Percentiles rank a stretch among this genome's conserved stretches.
These are phyloP conservation scores for Malurus splendens DNA, from an alignment of 2,797 vertebrate species.

Conservation along the genomic window DNA sequence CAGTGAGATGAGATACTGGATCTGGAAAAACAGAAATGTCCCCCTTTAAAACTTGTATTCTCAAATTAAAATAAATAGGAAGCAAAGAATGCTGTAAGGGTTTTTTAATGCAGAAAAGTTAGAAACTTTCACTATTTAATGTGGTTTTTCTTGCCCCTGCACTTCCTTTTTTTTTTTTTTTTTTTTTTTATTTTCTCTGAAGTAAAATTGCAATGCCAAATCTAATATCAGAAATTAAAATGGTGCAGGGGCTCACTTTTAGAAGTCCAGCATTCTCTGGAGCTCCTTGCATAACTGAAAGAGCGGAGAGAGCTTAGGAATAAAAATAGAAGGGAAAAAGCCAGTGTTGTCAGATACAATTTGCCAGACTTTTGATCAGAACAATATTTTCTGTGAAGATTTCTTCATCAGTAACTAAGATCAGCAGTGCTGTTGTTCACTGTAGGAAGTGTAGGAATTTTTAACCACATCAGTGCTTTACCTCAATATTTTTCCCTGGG, in stretches of 20 bases:
- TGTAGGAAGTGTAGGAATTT: background rate
- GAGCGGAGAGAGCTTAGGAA: background rate
- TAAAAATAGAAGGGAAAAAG: constrained; percentile 14
- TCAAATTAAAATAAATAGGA: background rate
- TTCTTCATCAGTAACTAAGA: background rate
- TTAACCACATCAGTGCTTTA: background rate
- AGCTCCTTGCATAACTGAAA: background rate
- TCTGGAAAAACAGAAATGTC: background rate
- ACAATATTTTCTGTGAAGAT: background rate
- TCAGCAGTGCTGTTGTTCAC: background rate
- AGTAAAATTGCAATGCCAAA: background rate
- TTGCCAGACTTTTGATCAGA: constrained; percentile 46
- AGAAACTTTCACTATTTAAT: background rate
- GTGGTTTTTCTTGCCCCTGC: background rate
- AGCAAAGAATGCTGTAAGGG: background rate
- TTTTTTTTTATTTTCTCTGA: too few species aligned
- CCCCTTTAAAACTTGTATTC: background rate
- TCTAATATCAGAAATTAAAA: background rate
- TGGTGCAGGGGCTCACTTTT: background rate
- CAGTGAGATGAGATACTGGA: background rate
- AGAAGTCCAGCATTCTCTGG: background rate
- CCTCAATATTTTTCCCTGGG: background rate
- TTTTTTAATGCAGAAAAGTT: background rate
- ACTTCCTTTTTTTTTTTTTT: background rate
- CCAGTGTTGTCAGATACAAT: constrained; percentile 17